These are phyloP conservation scores for Leucozona laternaria DNA, from an alignment of 2,888 invertebrate genomes.

Conservation along the genomic window DNA sequence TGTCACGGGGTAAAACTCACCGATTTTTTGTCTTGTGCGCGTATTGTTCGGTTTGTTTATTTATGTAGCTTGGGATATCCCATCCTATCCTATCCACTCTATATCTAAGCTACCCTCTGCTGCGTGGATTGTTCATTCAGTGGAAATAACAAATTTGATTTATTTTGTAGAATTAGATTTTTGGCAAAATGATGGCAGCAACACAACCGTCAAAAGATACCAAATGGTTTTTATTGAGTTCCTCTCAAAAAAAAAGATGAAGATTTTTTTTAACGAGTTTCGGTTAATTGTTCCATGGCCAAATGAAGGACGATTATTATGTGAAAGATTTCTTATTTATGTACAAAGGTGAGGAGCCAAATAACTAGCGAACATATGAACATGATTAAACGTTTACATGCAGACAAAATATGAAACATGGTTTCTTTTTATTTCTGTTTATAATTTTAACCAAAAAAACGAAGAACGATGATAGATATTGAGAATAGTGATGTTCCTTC, in stretches of 20 bases:
- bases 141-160: constrained; percentile 74
- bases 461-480: too few species aligned
- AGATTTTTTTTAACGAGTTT: not conserved
- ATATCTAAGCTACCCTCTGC: constrained; percentile 26
- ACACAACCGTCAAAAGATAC: not conserved
- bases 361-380: too few species aligned
- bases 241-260: not conserved
- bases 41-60: constrained; percentile 66
- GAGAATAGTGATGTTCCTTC: too few species aligned
- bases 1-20: constrained; percentile 74
- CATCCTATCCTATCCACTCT: not conserved
- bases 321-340: not conserved
- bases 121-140: constrained; percentile 59
- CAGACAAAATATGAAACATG: too few species aligned
- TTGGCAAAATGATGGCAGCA: constrained; percentile 29
- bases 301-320: not conserved
- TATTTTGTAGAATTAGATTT: constrained; percentile 58
- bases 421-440: too few species aligned
- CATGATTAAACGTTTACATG: too few species aligned
- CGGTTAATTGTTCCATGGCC: constrained; percentile 1
- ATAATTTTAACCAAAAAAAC: too few species aligned
- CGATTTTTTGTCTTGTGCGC: constrained; percentile 65
- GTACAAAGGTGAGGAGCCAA: not conserved
- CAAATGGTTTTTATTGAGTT: constrained; percentile 35
- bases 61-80: constrained; percentile 56